phyloP scores from a whole-genome alignment of 1,140 invertebrate genomes.

The Ladona fulva region DNA sequence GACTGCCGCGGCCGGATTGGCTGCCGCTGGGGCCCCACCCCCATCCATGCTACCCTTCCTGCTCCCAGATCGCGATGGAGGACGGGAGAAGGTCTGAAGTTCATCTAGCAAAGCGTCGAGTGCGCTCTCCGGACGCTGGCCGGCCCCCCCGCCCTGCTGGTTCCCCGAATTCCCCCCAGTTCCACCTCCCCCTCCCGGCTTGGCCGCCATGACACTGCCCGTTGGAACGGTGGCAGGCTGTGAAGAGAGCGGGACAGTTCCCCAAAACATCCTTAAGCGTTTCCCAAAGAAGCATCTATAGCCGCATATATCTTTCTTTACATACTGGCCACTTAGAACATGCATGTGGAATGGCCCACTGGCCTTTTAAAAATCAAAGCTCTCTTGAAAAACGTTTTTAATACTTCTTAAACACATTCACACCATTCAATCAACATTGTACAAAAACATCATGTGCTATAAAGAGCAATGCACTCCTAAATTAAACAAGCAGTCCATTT shows the following conservation, averaged over 20 bases:
- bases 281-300: neutral
- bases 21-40: constrained; percentile 27
- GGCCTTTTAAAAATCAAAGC: too few species aligned
- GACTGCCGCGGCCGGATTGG: neutral
- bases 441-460: too few species aligned
- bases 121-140: constrained; percentile 77
- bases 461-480: neutral
- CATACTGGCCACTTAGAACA: neutral
- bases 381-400: neutral
- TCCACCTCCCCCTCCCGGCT: constrained; percentile 52
- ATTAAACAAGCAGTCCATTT: neutral
- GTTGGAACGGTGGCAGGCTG: constrained; percentile 45
- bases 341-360: neutral
- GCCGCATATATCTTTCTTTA: neutral
- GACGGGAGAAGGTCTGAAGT: constrained; percentile 72
- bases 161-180: constrained; percentile 39
- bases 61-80: constrained; percentile 32
- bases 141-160: constrained; percentile 39
- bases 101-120: constrained; percentile 92
- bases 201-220: constrained; percentile 51
- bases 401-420: neutral
- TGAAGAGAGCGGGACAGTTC: neutral
- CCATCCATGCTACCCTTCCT: constrained; percentile 47
- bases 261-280: neutral
- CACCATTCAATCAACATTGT: neutral